These are phyloP conservation scores for Neelides folsomi DNA, from an alignment of 2,888 invertebrate species.

Conservation along the genomic window DNA sequence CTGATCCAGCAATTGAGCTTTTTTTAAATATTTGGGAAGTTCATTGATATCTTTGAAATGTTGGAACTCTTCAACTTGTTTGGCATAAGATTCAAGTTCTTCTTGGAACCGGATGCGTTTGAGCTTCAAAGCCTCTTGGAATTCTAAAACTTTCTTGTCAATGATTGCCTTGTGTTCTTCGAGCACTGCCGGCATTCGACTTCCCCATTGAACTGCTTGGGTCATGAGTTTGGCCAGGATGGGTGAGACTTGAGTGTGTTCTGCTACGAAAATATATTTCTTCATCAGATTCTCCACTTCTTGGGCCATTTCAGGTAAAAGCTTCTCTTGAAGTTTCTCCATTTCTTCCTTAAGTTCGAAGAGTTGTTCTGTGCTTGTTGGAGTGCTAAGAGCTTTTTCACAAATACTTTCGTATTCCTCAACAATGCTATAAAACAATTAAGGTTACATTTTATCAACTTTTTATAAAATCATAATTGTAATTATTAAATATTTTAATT, in stretches of 20 bases:
- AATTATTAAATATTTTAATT: too few species aligned
- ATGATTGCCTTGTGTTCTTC: constrained; percentile 69
- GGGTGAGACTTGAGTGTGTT: constrained; percentile 64
- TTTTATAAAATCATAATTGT: too few species aligned
- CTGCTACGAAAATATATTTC: constrained; percentile 67
- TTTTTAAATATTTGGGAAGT: constrained; percentile 65
- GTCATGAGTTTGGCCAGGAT: constrained; percentile 79
- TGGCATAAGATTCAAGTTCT: constrained; percentile 63
- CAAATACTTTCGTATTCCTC: constrained; percentile 71
- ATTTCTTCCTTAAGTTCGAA: constrained; percentile 70
- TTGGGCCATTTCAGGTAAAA: constrained; percentile 60
- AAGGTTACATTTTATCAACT: too few species aligned
- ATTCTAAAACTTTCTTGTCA: constrained; percentile 68
- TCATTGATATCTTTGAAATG: constrained; percentile 75
- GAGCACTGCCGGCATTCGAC: constrained; percentile 64
- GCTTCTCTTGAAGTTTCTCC: constrained; percentile 55
- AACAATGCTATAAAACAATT: constrained; percentile 55
- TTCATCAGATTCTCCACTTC: constrained; percentile 45
- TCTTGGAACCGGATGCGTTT: constrained; percentile 68
- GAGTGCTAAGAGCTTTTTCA: constrained; percentile 61
- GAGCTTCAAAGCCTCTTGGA: constrained; percentile 60
- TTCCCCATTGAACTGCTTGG: constrained; percentile 75
- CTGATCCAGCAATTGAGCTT: constrained; percentile 61
- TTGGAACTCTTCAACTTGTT: constrained; percentile 70
- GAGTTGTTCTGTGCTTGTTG: constrained; percentile 68